A percentile compares a stretch with the other conserved stretches of the same genome.
Evolutionary conservation across 2,888 invertebrate species (phyloP).

Genomic region (Sminthurides aquaticus): DNA sequence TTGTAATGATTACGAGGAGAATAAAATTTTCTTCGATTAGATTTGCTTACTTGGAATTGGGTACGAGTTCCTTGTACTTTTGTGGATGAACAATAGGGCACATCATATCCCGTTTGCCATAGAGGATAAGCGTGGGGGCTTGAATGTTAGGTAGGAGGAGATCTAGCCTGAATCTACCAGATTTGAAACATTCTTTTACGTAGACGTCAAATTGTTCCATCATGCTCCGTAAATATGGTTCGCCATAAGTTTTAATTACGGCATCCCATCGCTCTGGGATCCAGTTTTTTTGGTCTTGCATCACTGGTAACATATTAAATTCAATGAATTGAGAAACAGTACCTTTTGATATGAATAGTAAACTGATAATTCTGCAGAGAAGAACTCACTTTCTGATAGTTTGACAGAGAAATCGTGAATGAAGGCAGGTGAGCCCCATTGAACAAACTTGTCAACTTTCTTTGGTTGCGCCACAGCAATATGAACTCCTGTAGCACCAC

Average conservation of each 20-base stretch:
- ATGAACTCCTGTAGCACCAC: not conserved
- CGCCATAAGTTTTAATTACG: not conserved
- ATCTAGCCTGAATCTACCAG: not conserved
- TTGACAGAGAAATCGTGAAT: not conserved
- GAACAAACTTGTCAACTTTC: not conserved
- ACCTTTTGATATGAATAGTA: no score
- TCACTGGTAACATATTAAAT: not conserved
- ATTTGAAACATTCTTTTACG: not conserved
- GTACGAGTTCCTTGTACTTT: slow-evolving; percentile 1
- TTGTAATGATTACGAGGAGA: not conserved
- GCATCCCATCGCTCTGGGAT: not conserved
- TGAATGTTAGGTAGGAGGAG: not conserved
- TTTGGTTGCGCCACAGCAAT: slow-evolving; percentile 29
- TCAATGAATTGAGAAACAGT: no score
- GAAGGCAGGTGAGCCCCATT: slow-evolving; percentile 3
- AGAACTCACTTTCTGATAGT: not conserved
- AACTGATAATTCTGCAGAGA: no score
- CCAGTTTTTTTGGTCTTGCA: not conserved
- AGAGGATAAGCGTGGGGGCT: slow-evolving; percentile 6
- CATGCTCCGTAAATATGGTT: not conserved
- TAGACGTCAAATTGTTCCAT: slow-evolving; percentile 2
- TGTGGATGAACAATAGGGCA: not conserved
- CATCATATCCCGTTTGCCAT: not conserved
- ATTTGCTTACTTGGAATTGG: not conserved
- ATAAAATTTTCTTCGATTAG: no score